phyloP scores from a whole-genome alignment of 2,888 invertebrate species.

The Muscina levida region DNA sequence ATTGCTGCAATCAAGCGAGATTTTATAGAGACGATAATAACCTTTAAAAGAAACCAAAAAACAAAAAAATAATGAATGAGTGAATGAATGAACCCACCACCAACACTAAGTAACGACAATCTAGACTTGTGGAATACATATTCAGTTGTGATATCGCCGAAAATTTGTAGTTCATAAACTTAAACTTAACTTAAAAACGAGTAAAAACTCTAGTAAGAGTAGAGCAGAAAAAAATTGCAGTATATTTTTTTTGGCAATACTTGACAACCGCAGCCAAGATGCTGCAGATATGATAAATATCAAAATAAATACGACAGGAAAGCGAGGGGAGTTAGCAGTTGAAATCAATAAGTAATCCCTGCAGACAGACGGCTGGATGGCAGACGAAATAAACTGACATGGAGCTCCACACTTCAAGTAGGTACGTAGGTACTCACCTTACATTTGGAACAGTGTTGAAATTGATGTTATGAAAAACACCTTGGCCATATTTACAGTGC shows the following conservation, averaged over 20 bases:
- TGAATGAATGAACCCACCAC: too few species aligned
- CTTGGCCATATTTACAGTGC: slow-evolving; percentile 23
- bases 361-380: background rate
- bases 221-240: slow-evolving; percentile 8
- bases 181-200: slow-evolving; percentile 53
- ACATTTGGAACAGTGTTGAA: slow-evolving; percentile 46
- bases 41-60: slow-evolving; percentile 53
- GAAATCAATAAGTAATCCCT: slow-evolving; percentile 35
- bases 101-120: slow-evolving; percentile 13
- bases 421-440: slow-evolving; percentile 31
- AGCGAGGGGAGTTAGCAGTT: background rate
- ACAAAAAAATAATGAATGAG: too few species aligned
- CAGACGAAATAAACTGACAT: slow-evolving; percentile 12
- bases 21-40: slow-evolving; percentile 53
- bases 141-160: slow-evolving; percentile 1
- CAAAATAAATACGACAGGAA: slow-evolving; percentile 34
- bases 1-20: slow-evolving; percentile 46
- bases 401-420: slow-evolving; percentile 32
- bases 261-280: slow-evolving; percentile 58
- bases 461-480: slow-evolving; percentile 61
- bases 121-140: slow-evolving; percentile 6
- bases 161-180: slow-evolving; percentile 59
- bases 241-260: slow-evolving; percentile 50
- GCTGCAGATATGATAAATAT: slow-evolving; percentile 58
- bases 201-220: slow-evolving; percentile 19